A percentile compares a stretch with the other conserved stretches of the same genome.
Conservation (phyloP, 2,888 invertebrate species). For the Plagodis dolabraria region DNA sequence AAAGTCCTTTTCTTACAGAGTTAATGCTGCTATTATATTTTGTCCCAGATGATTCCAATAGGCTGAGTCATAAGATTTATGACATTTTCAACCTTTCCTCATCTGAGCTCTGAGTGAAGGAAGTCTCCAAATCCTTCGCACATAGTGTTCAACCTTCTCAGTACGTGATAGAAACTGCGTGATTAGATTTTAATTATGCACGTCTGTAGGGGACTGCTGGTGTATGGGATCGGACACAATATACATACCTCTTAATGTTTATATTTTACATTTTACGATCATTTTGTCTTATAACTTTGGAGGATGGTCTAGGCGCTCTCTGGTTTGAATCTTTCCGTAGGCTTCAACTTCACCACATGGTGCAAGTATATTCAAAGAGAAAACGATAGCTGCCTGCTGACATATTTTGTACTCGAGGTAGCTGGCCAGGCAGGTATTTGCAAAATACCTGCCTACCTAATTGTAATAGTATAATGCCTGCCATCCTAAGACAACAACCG, state of each 20-base stretch:
- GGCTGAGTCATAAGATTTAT: slow-evolving; percentile 16
- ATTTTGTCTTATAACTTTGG: not conserved
- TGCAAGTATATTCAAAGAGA: no score
- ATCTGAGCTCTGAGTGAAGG: slow-evolving; percentile 10
- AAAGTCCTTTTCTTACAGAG: not conserved
- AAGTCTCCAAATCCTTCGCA: slow-evolving; percentile 29
- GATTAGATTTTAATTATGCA: slow-evolving; percentile 34
- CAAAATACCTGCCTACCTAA: no score
- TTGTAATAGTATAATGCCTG: no score
- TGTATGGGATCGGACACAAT: not conserved
- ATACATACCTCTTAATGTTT: no score
- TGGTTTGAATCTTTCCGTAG: no score
- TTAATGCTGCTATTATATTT: not conserved
- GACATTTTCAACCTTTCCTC: slow-evolving; percentile 31
- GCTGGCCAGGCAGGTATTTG: no score
- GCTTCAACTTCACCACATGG: no score
- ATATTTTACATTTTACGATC: not conserved
- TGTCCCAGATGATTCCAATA: not conserved
- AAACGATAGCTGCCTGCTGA: no score
- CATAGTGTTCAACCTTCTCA: slow-evolving; percentile 19
- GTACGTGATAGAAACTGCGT: slow-evolving; percentile 34
- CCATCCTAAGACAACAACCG: no score
- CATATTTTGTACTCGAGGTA: no score
- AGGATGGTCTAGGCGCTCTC: no score
- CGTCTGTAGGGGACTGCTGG: not conserved